phyloP scores from a whole-genome alignment of 2,113 vertebrate species.

The Entelurus aequoreus region DNA sequence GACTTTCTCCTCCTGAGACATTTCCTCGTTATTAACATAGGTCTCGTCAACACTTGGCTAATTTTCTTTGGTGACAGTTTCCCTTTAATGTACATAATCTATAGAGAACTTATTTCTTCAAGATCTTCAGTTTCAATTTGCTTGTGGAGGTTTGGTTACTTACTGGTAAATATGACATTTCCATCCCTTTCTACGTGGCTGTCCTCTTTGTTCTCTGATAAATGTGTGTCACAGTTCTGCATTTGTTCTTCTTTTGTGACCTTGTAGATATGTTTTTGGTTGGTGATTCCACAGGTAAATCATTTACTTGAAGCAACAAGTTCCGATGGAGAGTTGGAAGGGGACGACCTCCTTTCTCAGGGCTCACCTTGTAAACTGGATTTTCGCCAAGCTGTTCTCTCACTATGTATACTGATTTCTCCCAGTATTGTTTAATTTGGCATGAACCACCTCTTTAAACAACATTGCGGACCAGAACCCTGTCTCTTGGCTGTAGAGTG shows the following conservation, averaged over 20 bases:
- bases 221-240: no score
- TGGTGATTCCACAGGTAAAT: not conserved
- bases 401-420: not conserved
- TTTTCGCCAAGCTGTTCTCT: constrained; percentile 7
- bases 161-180: no score
- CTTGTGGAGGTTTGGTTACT: no score
- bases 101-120: not conserved
- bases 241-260: not conserved
- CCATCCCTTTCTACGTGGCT: no score
- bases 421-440: not conserved
- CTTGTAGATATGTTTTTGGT: no score
- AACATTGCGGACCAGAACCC: not conserved
- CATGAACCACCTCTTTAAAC: not conserved
- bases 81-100: not conserved
- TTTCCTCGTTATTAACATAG: not conserved
- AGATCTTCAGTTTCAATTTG: not conserved
- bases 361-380: constrained; percentile 1
- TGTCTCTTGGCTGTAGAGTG: not conserved
- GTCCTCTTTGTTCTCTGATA: no score
- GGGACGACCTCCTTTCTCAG: not conserved
- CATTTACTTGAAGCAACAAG: constrained; percentile 6
- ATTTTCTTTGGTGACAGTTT: no score
- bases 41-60: no score
- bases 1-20: not conserved
- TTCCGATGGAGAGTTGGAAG: not conserved